Evolutionary conservation across 2,113 vertebrate genomes (phyloP), one percentile per base, ranked within the genome.

Genomic region (Peromyscus maniculatus): DNA sequence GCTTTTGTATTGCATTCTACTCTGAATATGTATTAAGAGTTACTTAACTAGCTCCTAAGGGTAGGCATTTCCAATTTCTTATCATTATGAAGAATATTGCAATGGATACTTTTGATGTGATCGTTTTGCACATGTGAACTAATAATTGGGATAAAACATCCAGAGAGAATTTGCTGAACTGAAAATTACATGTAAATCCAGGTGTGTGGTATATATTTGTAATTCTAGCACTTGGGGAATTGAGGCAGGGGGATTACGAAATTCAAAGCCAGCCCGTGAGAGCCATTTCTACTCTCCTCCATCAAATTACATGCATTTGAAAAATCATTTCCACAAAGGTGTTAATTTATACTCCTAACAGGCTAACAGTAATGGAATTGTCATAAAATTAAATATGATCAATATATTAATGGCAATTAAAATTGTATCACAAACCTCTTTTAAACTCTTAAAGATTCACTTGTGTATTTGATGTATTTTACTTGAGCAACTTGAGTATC

Each of bases 311-410:
- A 89, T 57, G 13, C 26, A 91, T 89, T 89, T 94, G 69, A 91
- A 89, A 91, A 79, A 79, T 31, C 21, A 91, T 94, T 91, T 36
- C 64, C 17, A 75, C 28, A 91, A 31, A 91, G 69, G 33, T 77
- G 89, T 49, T 84, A 91, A 84, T 69, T 91, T 75, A 95, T 15
- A 94, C 7, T 84, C 24, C 57, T 88, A 88, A 91, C 7, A 88
- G 17, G 22, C 66, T 87, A 91, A 91, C 8, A 89, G 36, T 43
- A 89, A 90, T 21, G 0, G 80, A 92, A 97, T 87, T 93, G 5
- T 91, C 36, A 91, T 88, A 22, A 94, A 96, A 92, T 84, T 80
- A 91, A 92, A 69, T 87, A 77, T 49, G 22, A 82, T 0, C 3
- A 10, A 87, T 59, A 94, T 21, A 92, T 11, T 86, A 17, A 28